These are phyloP conservation scores for Orchestia grillus DNA, from an alignment of 1,140 invertebrate species.

Conservation along the genomic window DNA sequence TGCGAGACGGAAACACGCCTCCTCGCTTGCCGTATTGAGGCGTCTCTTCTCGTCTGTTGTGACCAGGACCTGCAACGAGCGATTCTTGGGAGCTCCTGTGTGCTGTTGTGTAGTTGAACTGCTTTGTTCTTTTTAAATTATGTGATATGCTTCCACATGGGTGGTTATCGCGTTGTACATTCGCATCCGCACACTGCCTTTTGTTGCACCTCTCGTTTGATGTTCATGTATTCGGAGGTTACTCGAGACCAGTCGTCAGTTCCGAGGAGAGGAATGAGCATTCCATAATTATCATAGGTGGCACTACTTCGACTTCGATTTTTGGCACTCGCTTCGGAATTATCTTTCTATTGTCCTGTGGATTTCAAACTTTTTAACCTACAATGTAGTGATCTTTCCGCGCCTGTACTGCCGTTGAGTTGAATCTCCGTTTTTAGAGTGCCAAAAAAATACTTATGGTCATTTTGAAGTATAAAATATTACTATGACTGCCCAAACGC, in stretches of 20 bases:
- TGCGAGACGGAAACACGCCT: neutral
- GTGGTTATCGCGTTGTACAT: too few relatives aligned
- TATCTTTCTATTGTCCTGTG: neutral
- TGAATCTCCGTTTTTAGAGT: too few relatives aligned
- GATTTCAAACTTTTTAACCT: neutral
- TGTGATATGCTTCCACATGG: neutral
- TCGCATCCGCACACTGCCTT: too few relatives aligned
- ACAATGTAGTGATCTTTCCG: neutral
- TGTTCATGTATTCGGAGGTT: neutral
- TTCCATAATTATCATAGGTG: neutral
- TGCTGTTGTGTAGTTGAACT: neutral
- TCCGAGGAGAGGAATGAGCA: neutral
- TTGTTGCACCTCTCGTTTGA: neutral
- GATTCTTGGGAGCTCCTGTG: neutral
- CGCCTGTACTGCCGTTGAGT: neutral
- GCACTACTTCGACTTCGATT: neutral
- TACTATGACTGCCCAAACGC: too few relatives aligned
- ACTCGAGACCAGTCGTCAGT: neutral
- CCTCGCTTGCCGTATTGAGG: too few relatives aligned
- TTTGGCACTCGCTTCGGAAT: neutral
- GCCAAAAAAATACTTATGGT: too few relatives aligned
- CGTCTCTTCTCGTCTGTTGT: neutral
- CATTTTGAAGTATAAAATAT: too few relatives aligned
- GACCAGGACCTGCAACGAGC: neutral
- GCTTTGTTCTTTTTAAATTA: neutral